Evolutionary conservation across 1,140 invertebrate species (phyloP).

Genomic region (Caerostris darwini): DNA sequence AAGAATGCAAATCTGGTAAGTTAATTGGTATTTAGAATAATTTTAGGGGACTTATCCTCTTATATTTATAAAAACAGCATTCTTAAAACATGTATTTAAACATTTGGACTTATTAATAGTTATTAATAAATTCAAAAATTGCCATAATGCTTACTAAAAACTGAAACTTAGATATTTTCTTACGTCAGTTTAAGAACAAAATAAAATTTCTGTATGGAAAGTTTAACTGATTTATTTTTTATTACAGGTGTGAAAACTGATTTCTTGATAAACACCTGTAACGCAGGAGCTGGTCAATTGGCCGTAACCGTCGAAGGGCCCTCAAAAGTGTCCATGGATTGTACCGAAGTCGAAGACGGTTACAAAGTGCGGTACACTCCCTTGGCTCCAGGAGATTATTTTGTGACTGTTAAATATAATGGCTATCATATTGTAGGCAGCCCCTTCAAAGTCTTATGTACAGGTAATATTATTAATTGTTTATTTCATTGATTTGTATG

Average conservation of each 20-base stretch:
- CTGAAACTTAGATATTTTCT: too few relatives aligned
- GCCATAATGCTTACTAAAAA: too few relatives aligned
- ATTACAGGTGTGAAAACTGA: conserved; percentile 87
- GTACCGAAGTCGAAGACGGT: conserved; percentile 96
- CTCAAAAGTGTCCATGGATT: conserved; percentile 97
- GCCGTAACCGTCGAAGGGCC: conserved; percentile 97
- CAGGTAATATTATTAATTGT: conserved; percentile 75
- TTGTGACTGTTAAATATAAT: conserved; percentile 97
- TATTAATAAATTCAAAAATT: too few relatives aligned
- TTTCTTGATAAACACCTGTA: conserved; percentile 97
- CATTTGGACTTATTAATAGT: too few relatives aligned
- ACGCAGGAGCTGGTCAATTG: conserved; percentile 94
- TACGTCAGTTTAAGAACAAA: too few relatives aligned
- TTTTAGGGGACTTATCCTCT: background rate
- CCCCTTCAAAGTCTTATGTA: conserved; percentile 90
- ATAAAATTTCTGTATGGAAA: too few relatives aligned
- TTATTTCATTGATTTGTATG: background rate
- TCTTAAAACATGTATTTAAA: too few relatives aligned
- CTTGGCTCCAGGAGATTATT: conserved; percentile 95
- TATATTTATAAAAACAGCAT: too few relatives aligned
- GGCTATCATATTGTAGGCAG: conserved; percentile 96
- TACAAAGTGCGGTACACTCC: conserved; percentile 98
- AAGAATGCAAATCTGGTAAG: conserved; percentile 89
- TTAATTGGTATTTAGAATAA: background rate
- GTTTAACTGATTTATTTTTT: background rate